Conservation (phyloP, 2,797 vertebrate species). For the Macrochelys suwanniensis region DNA sequence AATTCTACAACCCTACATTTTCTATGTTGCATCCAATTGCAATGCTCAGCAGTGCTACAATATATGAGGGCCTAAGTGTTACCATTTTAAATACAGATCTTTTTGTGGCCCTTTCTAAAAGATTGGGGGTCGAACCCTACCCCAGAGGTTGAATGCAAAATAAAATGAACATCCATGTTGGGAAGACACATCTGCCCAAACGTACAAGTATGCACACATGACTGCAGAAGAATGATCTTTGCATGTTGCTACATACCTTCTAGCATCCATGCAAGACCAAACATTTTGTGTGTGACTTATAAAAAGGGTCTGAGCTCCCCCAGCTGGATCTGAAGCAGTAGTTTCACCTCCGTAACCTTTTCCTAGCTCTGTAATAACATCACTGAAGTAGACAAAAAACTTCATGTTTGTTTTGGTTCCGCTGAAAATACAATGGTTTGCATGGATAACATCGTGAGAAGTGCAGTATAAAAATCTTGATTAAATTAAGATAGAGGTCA, state of each 20-base stretch:
- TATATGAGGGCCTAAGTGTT: not conserved
- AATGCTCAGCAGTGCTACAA: not conserved
- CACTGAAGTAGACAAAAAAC: not conserved
- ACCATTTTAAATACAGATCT: fast-evolving
- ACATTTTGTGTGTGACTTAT: not conserved
- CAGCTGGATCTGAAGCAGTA: not conserved
- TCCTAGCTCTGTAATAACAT: not conserved
- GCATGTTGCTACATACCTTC: not conserved
- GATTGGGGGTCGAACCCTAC: not conserved
- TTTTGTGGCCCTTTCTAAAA: not conserved
- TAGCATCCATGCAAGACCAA: not conserved
- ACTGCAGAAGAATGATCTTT: not conserved
- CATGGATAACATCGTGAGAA: not conserved
- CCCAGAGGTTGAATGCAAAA: not conserved
- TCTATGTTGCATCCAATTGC: not conserved
- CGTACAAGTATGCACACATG: not conserved
- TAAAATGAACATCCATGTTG: fast-evolving
- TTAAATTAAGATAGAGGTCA: not conserved
- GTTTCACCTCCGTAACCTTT: not conserved
- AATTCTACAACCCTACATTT: not conserved
- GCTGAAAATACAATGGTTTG: not conserved
- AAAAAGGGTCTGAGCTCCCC: not conserved
- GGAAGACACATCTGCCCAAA: not conserved
- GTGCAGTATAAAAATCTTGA: not conserved
- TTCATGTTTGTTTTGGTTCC: not conserved